A percentile compares a stretch with the other conserved stretches of the same genome.
Conservation (phyloP, 1,140 invertebrate genomes). For the Laodelphax striatellus region DNA sequence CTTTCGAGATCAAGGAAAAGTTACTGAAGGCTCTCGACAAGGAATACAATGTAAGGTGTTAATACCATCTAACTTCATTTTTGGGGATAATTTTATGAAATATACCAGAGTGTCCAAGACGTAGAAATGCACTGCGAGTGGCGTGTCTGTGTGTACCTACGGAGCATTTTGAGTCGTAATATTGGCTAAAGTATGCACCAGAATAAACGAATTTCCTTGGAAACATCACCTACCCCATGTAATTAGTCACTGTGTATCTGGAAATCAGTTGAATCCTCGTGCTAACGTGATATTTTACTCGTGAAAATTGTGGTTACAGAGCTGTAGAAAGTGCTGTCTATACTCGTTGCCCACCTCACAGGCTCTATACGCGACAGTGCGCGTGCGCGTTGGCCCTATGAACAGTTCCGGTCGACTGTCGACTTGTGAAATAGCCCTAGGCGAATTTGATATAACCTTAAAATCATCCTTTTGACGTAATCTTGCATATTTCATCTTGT, state of each 20-base stretch:
- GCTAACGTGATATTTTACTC: conserved; percentile 14
- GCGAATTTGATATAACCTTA: background rate
- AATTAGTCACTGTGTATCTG: background rate
- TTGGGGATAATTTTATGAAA: conserved; percentile 12
- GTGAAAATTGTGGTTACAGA: conserved; percentile 23
- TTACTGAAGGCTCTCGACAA: conserved; percentile 46
- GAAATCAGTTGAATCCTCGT: background rate
- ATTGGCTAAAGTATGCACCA: conserved; percentile 13
- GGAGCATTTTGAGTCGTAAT: conserved; percentile 22
- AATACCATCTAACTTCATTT: conserved; percentile 16
- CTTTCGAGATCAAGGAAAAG: conserved; percentile 46
- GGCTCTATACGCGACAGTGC: conserved; percentile 25
- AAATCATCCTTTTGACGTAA: background rate
- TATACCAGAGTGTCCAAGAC: conserved; percentile 10
- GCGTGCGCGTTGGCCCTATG: conserved; percentile 22
- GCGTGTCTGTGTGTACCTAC: conserved; percentile 20
- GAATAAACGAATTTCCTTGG: conserved; percentile 1
- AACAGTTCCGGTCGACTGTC: conserved; percentile 15
- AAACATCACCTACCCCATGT: background rate
- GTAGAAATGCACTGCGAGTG: conserved; percentile 23
- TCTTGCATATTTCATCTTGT: too few relatives aligned
- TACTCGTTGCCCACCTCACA: conserved; percentile 24
- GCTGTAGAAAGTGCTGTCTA: conserved; percentile 22
- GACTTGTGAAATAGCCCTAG: conserved; percentile 7
- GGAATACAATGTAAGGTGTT: conserved; percentile 47